phyloP scores from a whole-genome alignment of 2,113 vertebrate genomes.

The Mola mola region DNA sequence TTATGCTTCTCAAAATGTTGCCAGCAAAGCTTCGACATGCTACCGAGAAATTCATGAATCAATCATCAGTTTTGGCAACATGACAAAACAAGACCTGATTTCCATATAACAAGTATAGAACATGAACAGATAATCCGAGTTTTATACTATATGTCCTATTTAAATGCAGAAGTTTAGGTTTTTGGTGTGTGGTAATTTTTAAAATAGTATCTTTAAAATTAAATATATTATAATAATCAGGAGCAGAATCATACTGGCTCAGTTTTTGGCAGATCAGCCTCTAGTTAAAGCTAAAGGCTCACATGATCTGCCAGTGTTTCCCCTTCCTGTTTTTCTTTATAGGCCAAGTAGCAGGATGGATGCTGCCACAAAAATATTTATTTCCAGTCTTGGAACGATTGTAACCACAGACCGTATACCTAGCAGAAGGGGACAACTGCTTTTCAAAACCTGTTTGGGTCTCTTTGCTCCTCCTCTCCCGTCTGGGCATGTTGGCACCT shows the following conservation, averaged over 20 bases:
- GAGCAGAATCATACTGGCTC: background rate
- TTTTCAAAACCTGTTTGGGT: constrained; percentile 56
- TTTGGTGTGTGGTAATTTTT: no score
- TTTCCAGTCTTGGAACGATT: constrained; percentile 38
- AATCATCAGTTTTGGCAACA: background rate
- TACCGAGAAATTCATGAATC: background rate
- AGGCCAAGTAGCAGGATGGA: constrained; percentile 22
- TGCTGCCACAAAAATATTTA: constrained; percentile 29
- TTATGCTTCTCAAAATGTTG: no score
- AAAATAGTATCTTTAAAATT: background rate
- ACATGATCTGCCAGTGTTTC: constrained; percentile 8
- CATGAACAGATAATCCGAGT: no score
- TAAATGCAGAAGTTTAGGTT: no score
- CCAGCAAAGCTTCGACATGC: background rate
- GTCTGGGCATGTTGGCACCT: constrained; percentile 74
- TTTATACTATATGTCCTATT: no score
- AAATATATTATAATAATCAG: background rate
- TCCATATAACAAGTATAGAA: background rate
- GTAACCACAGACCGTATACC: constrained; percentile 28
- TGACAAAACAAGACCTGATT: background rate
- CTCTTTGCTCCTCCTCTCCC: constrained; percentile 68
- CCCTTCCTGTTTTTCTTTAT: background rate
- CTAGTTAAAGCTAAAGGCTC: constrained; percentile 5
- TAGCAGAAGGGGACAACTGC: constrained; percentile 37
- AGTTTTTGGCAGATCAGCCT: background rate